A percentile compares a stretch with the other conserved stretches of the same genome.
Evolutionary conservation across 2,113 vertebrate genomes (phyloP).

Genomic region (Ahaetulla prasina): DNA sequence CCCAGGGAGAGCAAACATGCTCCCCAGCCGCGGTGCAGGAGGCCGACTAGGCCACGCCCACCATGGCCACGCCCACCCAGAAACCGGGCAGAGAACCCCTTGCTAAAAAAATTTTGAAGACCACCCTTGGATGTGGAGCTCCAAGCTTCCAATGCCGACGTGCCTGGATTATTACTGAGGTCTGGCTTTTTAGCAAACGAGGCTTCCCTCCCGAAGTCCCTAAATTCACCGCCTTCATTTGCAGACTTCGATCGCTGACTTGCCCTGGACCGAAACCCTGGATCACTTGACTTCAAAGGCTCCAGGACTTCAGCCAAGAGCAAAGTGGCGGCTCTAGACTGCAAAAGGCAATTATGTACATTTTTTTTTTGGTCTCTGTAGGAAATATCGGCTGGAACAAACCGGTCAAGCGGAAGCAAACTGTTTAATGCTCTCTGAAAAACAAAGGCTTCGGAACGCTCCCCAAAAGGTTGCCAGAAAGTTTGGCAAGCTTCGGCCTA

Average conservation of each 20-base stretch:
- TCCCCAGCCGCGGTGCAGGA: too few species aligned
- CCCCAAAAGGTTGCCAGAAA: background rate
- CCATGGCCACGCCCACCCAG: too few species aligned
- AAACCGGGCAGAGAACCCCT: too few species aligned
- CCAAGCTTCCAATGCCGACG: background rate
- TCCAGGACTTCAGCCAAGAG: background rate
- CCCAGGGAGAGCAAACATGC: too few species aligned
- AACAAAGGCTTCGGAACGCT: background rate
- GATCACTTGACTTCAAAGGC: background rate
- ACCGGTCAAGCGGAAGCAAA: background rate
- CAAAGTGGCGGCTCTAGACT: background rate
- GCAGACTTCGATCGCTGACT: background rate
- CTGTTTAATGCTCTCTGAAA: background rate
- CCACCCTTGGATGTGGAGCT: background rate
- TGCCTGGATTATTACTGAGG: background rate
- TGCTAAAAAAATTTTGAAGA: too few species aligned
- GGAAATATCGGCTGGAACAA: conserved; percentile 21
- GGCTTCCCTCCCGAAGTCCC: background rate
- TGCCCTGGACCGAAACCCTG: background rate
- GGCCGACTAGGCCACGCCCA: too few species aligned
- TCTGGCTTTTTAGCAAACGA: background rate
- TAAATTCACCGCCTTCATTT: background rate
- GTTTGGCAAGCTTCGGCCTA: background rate
- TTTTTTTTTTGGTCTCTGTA: background rate
- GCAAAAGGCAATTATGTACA: accelerated